These are phyloP conservation scores for Neotoma lepida DNA, from an alignment of 2,113 vertebrate genomes.

Conservation along the genomic window DNA sequence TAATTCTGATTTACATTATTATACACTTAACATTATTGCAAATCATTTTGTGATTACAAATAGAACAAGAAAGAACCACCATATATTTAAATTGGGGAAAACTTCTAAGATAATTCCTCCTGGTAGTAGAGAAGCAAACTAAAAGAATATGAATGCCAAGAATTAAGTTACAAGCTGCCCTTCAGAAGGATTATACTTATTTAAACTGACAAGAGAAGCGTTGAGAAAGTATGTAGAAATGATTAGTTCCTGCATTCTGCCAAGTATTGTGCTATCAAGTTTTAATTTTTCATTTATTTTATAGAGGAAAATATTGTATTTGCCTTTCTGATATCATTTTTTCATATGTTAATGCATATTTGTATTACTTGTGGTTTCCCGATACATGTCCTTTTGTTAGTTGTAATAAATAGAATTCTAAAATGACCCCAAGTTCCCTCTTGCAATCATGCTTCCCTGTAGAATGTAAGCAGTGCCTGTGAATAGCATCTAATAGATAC, in stretches of 20 bases:
- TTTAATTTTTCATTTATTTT: neutral
- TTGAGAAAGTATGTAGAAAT: neutral
- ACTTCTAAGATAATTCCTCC: neutral
- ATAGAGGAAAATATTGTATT: neutral
- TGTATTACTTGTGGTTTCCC: neutral
- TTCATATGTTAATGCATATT: neutral
- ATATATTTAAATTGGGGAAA: neutral
- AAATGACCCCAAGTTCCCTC: neutral
- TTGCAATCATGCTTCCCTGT: neutral
- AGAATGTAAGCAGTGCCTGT: neutral
- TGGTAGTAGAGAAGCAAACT: neutral
- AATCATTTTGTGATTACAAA: slow-evolving; percentile 12
- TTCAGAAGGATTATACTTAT: slow-evolving; percentile 12
- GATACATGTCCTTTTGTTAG: neutral
- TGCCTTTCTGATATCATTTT: neutral
- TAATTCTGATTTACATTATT: slow-evolving; percentile 17
- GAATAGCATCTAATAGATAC: neutral
- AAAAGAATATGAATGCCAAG: neutral
- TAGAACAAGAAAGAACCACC: neutral
- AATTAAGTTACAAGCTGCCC: neutral
- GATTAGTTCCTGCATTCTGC: neutral
- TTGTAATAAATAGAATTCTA: neutral
- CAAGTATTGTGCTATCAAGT: neutral
- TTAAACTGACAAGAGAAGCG: neutral
- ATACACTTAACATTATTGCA: neutral